Evolutionary conservation across 2,113 vertebrate genomes (phyloP).

Genomic region (Panthera tigris): DNA sequence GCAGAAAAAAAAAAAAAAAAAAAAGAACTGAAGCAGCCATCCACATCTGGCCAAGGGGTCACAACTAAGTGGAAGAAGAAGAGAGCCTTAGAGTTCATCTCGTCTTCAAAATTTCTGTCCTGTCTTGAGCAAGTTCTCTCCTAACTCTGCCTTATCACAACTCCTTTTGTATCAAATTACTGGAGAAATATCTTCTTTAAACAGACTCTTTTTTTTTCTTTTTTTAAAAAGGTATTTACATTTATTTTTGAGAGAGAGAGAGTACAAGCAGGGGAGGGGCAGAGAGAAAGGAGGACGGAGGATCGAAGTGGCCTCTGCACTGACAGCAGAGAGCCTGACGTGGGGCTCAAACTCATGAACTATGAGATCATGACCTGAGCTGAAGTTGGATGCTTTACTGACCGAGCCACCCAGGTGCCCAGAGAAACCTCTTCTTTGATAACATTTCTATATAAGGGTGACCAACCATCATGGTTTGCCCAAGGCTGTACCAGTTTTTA

Average conservation of each 20-base stretch:
- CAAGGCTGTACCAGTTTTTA: background rate
- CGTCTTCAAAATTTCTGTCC: background rate
- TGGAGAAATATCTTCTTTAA: background rate
- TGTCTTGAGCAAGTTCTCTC: background rate
- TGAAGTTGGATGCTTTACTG: too few species aligned
- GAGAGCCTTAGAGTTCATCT: background rate
- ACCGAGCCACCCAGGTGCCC: too few species aligned
- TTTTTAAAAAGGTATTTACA: too few species aligned
- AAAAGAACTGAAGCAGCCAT: background rate
- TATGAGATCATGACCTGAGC: too few species aligned
- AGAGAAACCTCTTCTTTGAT: background rate
- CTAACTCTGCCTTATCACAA: background rate
- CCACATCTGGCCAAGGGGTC: background rate
- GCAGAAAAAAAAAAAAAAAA: background rate
- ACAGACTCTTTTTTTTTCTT: too few species aligned
- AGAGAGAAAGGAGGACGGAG: too few species aligned
- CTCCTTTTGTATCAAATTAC: slow-evolving; percentile 1
- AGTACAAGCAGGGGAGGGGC: too few species aligned
- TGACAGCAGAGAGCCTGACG: too few species aligned
- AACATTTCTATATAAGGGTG: background rate
- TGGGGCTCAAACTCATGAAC: too few species aligned
- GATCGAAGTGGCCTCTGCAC: too few species aligned
- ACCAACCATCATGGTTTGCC: background rate
- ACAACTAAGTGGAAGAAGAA: background rate
- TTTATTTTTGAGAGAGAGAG: too few species aligned